These are phyloP conservation scores for Hapalemur alaotrensis DNA, from an alignment of 2,797 vertebrate species.

Conservation along the genomic window DNA sequence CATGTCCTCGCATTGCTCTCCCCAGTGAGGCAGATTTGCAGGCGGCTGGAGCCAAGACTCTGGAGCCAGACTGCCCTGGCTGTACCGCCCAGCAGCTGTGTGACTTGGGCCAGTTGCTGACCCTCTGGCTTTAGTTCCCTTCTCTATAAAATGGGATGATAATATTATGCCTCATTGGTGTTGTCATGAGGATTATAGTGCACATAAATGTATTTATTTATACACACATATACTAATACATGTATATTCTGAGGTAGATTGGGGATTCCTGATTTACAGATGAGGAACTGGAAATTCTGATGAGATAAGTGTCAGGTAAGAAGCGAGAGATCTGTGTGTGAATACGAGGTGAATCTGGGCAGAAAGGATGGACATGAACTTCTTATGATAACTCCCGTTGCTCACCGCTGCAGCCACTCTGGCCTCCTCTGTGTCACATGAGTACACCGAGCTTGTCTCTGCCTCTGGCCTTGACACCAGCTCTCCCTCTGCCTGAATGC, in stretches of 20 bases:
- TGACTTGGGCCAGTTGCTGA: not conserved
- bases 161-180: not conserved
- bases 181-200: no score
- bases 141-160: not conserved
- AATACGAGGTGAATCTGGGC: not conserved
- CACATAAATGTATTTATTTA: not conserved
- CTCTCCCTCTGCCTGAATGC: no score
- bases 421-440: not conserved
- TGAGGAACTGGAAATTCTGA: not conserved
- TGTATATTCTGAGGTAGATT: not conserved
- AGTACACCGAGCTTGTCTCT: not conserved
- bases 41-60: not conserved
- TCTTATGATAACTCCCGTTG: not conserved
- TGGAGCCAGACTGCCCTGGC: not conserved
- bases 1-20: no score
- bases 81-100: accelerated
- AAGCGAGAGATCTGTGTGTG: not conserved
- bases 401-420: accelerated
- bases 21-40: not conserved
- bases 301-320: not conserved
- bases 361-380: no score
- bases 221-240: not conserved
- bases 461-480: not conserved
- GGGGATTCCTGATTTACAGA: not conserved
- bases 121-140: not conserved